Base-by-base conservation (phyloP, 2,888 invertebrate genomes). In the Morpho achilles region DNA sequence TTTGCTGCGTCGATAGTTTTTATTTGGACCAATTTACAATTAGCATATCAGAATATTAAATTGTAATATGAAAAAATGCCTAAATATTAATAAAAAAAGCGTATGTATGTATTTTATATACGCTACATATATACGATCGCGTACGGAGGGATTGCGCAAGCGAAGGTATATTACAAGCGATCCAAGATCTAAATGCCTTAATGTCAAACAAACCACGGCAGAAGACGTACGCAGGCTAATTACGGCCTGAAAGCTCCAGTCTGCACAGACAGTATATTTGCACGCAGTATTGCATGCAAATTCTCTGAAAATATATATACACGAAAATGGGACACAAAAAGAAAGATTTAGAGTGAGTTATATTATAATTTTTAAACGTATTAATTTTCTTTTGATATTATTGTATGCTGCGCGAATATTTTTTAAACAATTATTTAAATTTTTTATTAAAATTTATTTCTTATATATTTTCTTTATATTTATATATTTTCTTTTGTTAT, bases 301-400 rank as follows among this genome's bases (percentile, higher is more conserved):
- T 22, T 5, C 7, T 50, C 40, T 16, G 45, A 7, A 41, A 6
- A 46, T 22, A 45, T 32, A n/a, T 46, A 10, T 10, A 8, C 10
- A 51, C 43, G 3, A n/a, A 41, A 42, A 68, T 68, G 67, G 67
- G 53, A 45, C 56, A 64, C 3, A 64, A 62, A 59, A 68, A 64
- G 56, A 68, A 68, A 58, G 55, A 59, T 16, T 40, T 60, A 16
- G 47, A 56, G 67, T 67, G 58, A 67, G 67, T 65, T 32, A 39
- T 16, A 32, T 59, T 43, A 54, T 23, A 39, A 51, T 42, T 22
- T 8, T 41, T 41, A 51, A 45, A 48, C 9, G 7, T 9, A 5
- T 39, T 49, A 3, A 9, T 23, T 49, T 49, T 39, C 6, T 39
- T 49, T 9, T 39, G 3, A 4, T 9, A 43, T n/a, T 9, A 7